Evolutionary conservation across 2,888 invertebrate genomes (phyloP), one percentile per base, ranked within the genome.

Genomic region (Ischnura elegans): DNA sequence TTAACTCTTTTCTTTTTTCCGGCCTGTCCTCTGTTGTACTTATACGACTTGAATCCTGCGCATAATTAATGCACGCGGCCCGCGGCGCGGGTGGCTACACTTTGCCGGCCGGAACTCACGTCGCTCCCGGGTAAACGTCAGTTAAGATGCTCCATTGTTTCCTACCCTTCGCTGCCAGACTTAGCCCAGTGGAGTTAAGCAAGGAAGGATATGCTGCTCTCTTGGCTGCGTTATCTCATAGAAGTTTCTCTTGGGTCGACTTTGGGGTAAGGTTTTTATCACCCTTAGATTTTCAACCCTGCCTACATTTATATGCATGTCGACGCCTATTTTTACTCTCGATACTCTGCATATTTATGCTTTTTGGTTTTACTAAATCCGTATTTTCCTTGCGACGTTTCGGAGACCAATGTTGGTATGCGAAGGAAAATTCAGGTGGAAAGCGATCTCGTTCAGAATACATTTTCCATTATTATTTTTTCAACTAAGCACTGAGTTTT

Each of bases 21-120:
- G 8, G 10, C 19, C 55, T 21, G 25, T 61, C 19, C 61, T 8
- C 61, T 16, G 25, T 61, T 25, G 8, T 2, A 16, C 29, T 76
- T 36, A 36, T 76, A 76, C 76, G 76, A 13, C 76, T 13, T 13
- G n/a, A n/a, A 25, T 36, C 76, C 36, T 13, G 36, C 29, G 76
- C 76, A 76, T 76, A 76, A 76, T 76, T 76, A 76, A 76, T 76
- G 76, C 76, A 76, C 5, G 76, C 25, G 76, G 13, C 36, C 76
- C 36, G 76, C 36, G 36, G 76, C 25, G 76, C 76, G 76, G 76
- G 76, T 36, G 76, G 76, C 76, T 76, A 36, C 76, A 76, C 76
- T 76, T 76, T 13, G 76, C 76, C 16, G 36, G 4, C 76, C 36
- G 25, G 36, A 36, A 29, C 76, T 36, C 61, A 21, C 25, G 61